Base-by-base conservation (phyloP, 2,888 invertebrate species). In the Eupithecia insigniata region DNA sequence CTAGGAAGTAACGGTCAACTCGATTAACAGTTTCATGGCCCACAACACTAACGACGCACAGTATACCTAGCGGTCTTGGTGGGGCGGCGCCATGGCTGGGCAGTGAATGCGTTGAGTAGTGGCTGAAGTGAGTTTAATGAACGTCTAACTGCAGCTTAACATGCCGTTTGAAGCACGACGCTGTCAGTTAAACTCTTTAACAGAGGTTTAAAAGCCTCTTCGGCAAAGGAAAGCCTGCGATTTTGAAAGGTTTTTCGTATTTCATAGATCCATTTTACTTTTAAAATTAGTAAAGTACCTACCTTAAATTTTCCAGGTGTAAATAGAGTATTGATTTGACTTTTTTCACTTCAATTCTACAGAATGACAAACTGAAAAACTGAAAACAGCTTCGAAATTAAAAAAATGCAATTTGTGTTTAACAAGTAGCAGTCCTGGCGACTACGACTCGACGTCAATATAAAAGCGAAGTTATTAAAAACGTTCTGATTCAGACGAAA, bases 391-490 rank as follows among this genome's bases (percentile, higher is more conserved):
- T 3, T 51, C 22, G 46, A n/a, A 46, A n/a, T 8, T n/a, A n/a
- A n/a, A 55, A 55, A 55, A 26, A 55, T 55, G 12, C 55, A 55
- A 55, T 55, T 55, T 14, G 55, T 55, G 22, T 14, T 55, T 55
- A 55, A 26, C 55, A 55, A 2, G 10, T 51, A 51, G n/a, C 46
- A 51, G 34, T 39, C 14, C 16, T 55, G 1, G 55, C 22, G 55
- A 55, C 18, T 18, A 43, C 22, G 51, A 26, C 55, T 22, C 55
- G 55, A 55, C 22, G 26, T 55, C 55, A 55, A 26, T 55, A 26
- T 55, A 55, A 26, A 60, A 30, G 60, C 26, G 28, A 60, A 60
- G 60, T 60, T 60, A 60, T 60, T 60, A 60, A 60, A 60, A 30
- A 60, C 60, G 28, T 30, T 60, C 28, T 18, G 18, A 60, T 18